Evolutionary conservation across 2,113 vertebrate genomes (phyloP).

Genomic region (Neolamprologus devosi): DNA sequence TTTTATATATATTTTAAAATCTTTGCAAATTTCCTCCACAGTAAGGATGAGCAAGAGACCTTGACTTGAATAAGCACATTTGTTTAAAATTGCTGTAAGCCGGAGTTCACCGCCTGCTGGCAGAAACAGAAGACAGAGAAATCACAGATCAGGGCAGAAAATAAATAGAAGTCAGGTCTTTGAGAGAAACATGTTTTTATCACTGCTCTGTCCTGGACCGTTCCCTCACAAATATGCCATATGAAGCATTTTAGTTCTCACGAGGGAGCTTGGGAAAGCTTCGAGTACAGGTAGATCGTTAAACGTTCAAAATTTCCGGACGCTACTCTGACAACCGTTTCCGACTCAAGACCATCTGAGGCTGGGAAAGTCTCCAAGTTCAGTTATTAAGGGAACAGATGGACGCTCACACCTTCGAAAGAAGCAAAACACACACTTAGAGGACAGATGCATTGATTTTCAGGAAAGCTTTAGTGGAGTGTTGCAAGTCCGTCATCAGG

Average conservation of each 20-base stretch:
- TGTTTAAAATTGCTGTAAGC: not conserved
- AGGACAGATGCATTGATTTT: slow-evolving; percentile 9
- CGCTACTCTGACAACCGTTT: not conserved
- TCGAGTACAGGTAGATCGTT: not conserved
- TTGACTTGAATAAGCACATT: not conserved
- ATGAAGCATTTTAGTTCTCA: not conserved
- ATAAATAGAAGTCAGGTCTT: not conserved
- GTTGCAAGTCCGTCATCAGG: slow-evolving; percentile 1
- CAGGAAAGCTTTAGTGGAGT: not conserved
- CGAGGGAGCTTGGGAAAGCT: not conserved
- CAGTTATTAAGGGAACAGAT: not conserved
- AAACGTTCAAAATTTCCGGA: not conserved
- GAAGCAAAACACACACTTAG: not conserved
- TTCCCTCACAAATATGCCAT: not conserved
- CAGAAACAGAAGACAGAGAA: not conserved
- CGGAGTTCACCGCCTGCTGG: not conserved
- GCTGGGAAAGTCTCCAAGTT: not conserved
- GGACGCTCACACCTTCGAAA: slow-evolving; percentile 23
- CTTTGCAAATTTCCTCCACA: not conserved
- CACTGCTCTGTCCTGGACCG: not conserved
- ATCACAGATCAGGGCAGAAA: not conserved
- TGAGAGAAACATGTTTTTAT: not conserved
- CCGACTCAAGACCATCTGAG: not conserved
- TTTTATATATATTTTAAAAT: not conserved
- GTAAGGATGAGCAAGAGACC: not conserved